These are phyloP conservation scores for Lottia gigantea DNA, from an alignment of 2,888 invertebrate species.

Conservation along the genomic window DNA sequence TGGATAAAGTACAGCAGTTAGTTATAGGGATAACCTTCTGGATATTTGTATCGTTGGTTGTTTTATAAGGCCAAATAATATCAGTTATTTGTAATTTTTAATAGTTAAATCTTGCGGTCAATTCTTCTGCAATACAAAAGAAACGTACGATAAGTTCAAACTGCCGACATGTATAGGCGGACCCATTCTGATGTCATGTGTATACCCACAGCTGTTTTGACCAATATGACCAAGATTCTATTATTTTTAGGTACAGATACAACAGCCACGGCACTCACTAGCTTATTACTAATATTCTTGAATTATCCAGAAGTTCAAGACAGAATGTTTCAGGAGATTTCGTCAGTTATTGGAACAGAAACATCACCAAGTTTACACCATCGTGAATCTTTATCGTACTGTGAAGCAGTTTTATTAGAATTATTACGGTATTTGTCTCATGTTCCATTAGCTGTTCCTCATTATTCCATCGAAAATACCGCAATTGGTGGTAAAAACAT, in stretches of 20 bases:
- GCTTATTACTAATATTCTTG: constrained; percentile 50
- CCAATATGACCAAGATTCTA: neutral
- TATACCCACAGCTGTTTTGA: too few species aligned
- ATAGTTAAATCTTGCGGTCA: too few species aligned
- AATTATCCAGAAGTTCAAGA: constrained; percentile 51
- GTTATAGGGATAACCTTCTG: too few species aligned
- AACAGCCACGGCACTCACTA: constrained; percentile 53
- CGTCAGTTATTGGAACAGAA: constrained; percentile 32
- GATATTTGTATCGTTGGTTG: too few species aligned
- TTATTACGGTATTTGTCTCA: constrained; percentile 48
- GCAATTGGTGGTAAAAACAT: constrained; percentile 37
- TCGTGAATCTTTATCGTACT: constrained; percentile 37
- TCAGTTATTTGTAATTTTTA: too few species aligned
- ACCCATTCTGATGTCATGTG: too few species aligned
- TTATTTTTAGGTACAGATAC: constrained; percentile 60
- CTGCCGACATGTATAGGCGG: too few species aligned
- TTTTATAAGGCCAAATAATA: too few species aligned
- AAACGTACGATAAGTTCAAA: too few species aligned
- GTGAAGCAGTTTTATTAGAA: constrained; percentile 38
- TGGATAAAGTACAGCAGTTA: too few species aligned
- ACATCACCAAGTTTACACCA: constrained; percentile 38
- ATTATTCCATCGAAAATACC: constrained; percentile 47
- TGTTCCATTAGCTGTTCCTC: constrained; percentile 54
- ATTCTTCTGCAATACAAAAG: too few species aligned
- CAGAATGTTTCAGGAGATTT: constrained; percentile 44